Evolutionary conservation across 2,888 invertebrate species (phyloP), one percentile per base, ranked within the genome.

Genomic region (Metalampra italica): DNA sequence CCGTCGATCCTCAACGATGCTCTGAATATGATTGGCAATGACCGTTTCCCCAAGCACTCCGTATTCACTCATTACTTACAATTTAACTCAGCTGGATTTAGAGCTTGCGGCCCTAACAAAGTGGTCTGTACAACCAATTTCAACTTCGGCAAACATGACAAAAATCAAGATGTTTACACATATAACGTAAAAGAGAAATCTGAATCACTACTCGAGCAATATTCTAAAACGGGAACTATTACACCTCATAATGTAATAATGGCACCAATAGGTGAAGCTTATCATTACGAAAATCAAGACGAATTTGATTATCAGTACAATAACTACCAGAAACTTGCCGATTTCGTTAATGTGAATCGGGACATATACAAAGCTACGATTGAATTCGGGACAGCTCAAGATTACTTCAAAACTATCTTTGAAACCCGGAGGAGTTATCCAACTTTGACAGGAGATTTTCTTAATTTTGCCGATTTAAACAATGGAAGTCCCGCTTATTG

Each of bases 271-370:
- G 98, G 98, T 0, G 98, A 98, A 69, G 96, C 97, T 67, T 97
- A 97, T 78, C 91, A 95, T 8, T 98, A 96, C 77, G 96, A 97
- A 74, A 91, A 93, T 49, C 93, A 94, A 53, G 91, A 94, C 34
- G 98, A 98, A 82, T 98, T 98, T 92, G 97, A 97, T 73, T 97
- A 96, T 71, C 98, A 98, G 75, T 98, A 96, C 71, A 92, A 92
- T 40, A 98, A 98, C 75, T 99, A 98, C 78, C 93, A 94, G 65
- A 93, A 93, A 72, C 90, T 99, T 7, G 94, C 97, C 47, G 93
- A 97, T 60, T 96, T 95, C 71, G 95, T 99, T 50, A 98, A 98
- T 81, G 38, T 57, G 5, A 93, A 95, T 58, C 92, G 92, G 55
- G 92, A 95, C 1, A 81, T 90, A 13, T 93, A 93, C 67, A 91